Percentiles rank a stretch among this genome's conserved stretches.
Evolutionary conservation across 2,888 invertebrate species (phyloP).

Genomic region (Luperina nickerlii): DNA sequence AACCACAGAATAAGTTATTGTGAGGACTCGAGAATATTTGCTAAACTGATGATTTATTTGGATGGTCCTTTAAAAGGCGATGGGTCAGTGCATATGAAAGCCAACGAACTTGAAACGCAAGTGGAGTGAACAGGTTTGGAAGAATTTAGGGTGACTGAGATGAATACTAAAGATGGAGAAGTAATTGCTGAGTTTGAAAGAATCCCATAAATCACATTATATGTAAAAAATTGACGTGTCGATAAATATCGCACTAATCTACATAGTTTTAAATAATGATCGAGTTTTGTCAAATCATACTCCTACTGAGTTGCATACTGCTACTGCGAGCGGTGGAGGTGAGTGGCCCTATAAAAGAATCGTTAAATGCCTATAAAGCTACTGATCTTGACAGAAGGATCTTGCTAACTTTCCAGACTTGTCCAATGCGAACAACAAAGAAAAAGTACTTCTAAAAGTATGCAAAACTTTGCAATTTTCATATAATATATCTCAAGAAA

Average conservation of each 20-base stretch:
- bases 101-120: slow-evolving; percentile 54
- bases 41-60: slow-evolving; percentile 62
- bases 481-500: slow-evolving; percentile 29
- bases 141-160: slow-evolving; percentile 23
- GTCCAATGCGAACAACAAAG: slow-evolving; percentile 22
- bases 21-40: slow-evolving; percentile 66
- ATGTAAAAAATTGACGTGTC: not conserved
- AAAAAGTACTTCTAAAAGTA: slow-evolving; percentile 14
- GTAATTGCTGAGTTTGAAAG: not conserved
- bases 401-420: slow-evolving; percentile 31
- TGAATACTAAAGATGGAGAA: slow-evolving; percentile 10
- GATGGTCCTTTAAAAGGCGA: slow-evolving; percentile 54
- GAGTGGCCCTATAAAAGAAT: slow-evolving; percentile 60
- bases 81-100: slow-evolving; percentile 48
- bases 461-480: slow-evolving; percentile 1
- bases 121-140: slow-evolving; percentile 11
- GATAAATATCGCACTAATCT: not conserved
- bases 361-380: slow-evolving; percentile 58
- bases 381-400: slow-evolving; percentile 63
- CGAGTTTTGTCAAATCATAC: slow-evolving; percentile 5
- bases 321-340: slow-evolving; percentile 39
- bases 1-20: slow-evolving; percentile 71
- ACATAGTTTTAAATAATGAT: slow-evolving; percentile 1
- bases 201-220: not conserved
- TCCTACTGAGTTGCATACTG: slow-evolving; percentile 18